Evolutionary conservation across 2,797 vertebrate species (phyloP).

Genomic region (Lycodopsis pacificus): DNA sequence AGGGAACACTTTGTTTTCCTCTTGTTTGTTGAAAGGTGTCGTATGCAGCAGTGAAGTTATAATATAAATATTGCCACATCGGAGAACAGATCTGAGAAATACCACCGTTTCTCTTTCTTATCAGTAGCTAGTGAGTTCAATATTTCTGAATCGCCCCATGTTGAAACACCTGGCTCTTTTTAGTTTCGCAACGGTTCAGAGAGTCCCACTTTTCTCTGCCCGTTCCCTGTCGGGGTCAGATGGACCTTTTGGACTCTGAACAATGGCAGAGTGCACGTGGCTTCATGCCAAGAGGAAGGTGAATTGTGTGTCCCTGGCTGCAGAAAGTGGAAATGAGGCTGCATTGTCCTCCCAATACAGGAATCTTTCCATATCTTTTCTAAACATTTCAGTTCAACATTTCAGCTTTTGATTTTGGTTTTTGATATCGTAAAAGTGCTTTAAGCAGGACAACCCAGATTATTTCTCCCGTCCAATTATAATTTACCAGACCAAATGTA

Average conservation of each 20-base stretch:
- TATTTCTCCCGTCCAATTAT: neutral
- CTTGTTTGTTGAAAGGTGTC: constrained; percentile 41
- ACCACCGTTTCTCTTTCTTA: constrained; percentile 28
- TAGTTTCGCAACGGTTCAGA: constrained; percentile 51
- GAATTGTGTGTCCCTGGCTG: constrained; percentile 70
- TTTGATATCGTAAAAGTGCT: neutral
- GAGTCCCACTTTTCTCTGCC: constrained; percentile 53
- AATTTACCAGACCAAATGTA: neutral
- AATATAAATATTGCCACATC: constrained; percentile 64
- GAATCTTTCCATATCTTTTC: constrained; percentile 41
- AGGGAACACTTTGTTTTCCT: constrained; percentile 50
- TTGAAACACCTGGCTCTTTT: constrained; percentile 53
- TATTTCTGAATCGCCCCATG: constrained; percentile 61
- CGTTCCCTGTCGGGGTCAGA: constrained; percentile 62
- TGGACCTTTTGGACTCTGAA: constrained; percentile 72
- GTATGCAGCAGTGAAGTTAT: constrained; percentile 31
- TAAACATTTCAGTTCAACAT: constrained; percentile 43
- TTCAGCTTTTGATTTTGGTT: neutral
- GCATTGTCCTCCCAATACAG: constrained; percentile 61
- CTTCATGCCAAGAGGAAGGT: constrained; percentile 78
- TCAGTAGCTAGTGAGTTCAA: constrained; percentile 50
- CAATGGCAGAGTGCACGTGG: constrained; percentile 74
- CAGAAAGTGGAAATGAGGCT: constrained; percentile 67
- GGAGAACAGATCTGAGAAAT: constrained; percentile 42
- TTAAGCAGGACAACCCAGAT: neutral